Evolutionary conservation across 2,113 vertebrate species (phyloP).

Genomic region (Rhinichthys klamathensis): DNA sequence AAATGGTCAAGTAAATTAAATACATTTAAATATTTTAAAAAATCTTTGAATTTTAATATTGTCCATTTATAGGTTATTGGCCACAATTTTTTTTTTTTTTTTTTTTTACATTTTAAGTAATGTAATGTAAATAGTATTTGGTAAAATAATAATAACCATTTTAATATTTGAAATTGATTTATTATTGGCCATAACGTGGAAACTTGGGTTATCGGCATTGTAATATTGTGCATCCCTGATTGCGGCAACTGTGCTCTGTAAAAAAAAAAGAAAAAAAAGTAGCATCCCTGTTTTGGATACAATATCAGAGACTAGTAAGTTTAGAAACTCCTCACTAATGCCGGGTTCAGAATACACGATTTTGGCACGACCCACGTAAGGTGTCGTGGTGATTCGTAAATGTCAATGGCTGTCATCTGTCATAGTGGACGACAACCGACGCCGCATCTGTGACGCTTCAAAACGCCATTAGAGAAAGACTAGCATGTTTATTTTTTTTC

Average conservation of each 20-base stretch:
- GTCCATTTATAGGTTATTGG: background rate
- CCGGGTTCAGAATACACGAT: too few relatives aligned
- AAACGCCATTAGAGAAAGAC: too few relatives aligned
- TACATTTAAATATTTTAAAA: background rate
- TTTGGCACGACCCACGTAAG: too few relatives aligned
- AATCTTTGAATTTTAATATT: background rate
- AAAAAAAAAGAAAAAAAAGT: background rate
- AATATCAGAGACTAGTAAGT: background rate
- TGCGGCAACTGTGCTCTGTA: background rate
- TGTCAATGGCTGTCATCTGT: too few relatives aligned
- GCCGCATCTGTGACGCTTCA: too few relatives aligned
- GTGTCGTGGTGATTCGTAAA: too few relatives aligned
- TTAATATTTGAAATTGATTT: background rate
- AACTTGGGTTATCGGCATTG: background rate
- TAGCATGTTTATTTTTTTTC: too few relatives aligned
- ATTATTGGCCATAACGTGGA: background rate
- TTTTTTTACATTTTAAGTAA: background rate
- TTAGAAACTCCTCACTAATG: background rate
- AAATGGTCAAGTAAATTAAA: background rate
- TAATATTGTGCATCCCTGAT: background rate
- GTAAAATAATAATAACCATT: background rate
- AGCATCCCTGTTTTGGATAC: background rate
- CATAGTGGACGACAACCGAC: too few relatives aligned
- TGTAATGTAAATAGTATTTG: too few relatives aligned
- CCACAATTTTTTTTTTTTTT: background rate